phyloP scores from a whole-genome alignment of 2,797 vertebrate genomes.

The Macropodus opercularis region DNA sequence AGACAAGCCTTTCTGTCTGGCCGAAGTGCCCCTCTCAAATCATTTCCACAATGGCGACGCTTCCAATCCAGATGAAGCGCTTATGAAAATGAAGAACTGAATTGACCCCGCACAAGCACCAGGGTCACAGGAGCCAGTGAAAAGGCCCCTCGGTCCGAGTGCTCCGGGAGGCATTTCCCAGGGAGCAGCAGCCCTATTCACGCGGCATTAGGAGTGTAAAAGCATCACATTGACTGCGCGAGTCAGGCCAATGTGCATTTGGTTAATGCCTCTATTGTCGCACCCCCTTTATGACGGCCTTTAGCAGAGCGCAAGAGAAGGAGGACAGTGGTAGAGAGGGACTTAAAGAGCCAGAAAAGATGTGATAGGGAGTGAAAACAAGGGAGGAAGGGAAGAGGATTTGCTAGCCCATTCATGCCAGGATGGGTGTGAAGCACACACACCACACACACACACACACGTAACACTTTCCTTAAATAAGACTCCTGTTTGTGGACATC shows the following conservation, averaged over 20 bases:
- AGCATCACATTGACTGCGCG: conserved; percentile 61
- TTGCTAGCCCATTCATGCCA: conserved; percentile 53
- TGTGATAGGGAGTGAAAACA: conserved; percentile 58
- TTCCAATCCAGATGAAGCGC: conserved; percentile 70
- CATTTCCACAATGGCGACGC: conserved; percentile 57
- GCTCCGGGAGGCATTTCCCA: conserved; percentile 59
- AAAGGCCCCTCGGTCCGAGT: conserved; percentile 52
- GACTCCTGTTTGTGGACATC: conserved; percentile 18
- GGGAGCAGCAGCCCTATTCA: conserved; percentile 64
- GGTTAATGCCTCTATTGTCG: conserved; percentile 75
- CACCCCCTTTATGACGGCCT: conserved; percentile 47
- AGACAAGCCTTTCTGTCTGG: conserved; percentile 47
- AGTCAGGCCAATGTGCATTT: conserved; percentile 68
- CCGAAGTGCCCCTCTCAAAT: conserved; percentile 52
- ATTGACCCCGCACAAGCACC: conserved; percentile 24
- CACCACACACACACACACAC: conserved; percentile 2
- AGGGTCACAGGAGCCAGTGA: conserved; percentile 54
- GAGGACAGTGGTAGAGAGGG: conserved; percentile 57
- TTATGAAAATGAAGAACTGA: conserved; percentile 62
- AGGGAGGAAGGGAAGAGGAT: conserved; percentile 48
- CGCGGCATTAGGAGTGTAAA: conserved; percentile 66
- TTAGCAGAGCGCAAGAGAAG: conserved; percentile 38
- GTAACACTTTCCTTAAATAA: conserved; percentile 16
- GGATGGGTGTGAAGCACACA: conserved; percentile 39
- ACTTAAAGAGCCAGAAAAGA: conserved; percentile 66